Evolutionary conservation across 2,113 vertebrate genomes (phyloP).

Genomic region (Callipepla squamata): DNA sequence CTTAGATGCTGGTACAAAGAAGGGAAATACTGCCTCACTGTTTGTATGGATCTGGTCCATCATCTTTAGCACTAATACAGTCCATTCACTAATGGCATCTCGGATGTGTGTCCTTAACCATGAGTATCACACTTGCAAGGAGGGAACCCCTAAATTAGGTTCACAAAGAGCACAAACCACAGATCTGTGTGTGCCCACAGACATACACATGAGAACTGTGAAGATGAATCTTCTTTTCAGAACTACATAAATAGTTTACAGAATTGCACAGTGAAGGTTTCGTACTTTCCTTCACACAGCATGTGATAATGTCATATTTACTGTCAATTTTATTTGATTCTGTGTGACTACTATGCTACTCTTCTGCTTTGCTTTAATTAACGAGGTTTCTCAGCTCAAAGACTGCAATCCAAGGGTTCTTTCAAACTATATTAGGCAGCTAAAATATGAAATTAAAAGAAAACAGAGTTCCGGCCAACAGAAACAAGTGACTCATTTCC

Average conservation of each 20-base stretch:
- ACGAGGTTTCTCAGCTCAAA: constrained; percentile 73
- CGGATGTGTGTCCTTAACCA: neutral
- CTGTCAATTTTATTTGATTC: constrained; percentile 53
- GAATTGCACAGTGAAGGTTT: neutral
- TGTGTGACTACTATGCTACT: constrained; percentile 61
- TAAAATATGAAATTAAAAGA: constrained; percentile 87
- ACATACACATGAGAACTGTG: neutral
- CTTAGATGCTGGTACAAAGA: neutral
- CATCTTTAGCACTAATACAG: neutral
- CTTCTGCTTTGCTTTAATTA: constrained; percentile 77
- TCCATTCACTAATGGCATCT: neutral
- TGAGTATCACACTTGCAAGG: neutral
- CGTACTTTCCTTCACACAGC: neutral
- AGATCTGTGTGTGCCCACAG: neutral
- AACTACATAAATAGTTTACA: neutral
- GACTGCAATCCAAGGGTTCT: constrained; percentile 72
- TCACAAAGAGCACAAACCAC: neutral
- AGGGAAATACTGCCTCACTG: neutral
- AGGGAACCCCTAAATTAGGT: neutral
- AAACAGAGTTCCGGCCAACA: constrained; percentile 82
- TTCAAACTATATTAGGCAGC: constrained; percentile 81
- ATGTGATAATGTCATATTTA: constrained; percentile 20
- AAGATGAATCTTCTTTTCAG: neutral
- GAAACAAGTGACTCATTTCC: constrained; percentile 88
- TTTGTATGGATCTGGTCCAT: neutral